These are phyloP conservation scores for Lacanobia wlatinum DNA, from an alignment of 2,888 invertebrate species.

Conservation along the genomic window DNA sequence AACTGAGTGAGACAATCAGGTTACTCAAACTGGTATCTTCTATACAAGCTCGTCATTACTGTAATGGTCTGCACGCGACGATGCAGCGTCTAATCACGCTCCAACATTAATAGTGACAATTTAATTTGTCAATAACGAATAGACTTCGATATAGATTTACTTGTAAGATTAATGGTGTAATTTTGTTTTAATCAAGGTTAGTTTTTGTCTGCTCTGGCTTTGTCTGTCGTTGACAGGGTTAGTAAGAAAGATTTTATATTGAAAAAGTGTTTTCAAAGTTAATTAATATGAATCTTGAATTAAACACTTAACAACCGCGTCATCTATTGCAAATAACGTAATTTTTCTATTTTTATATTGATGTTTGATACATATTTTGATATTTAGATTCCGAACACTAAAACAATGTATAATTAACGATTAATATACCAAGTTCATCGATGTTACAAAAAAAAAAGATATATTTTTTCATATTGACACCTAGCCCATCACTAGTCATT, in stretches of 20 bases:
- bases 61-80: slow-evolving; percentile 61
- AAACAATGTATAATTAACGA: neutral
- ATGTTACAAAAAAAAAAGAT: neutral
- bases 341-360: neutral
- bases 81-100: slow-evolving; percentile 49
- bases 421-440: too few relatives aligned
- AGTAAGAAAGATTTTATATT: too few relatives aligned
- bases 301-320: too few relatives aligned
- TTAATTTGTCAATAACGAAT: slow-evolving; percentile 61
- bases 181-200: slow-evolving; percentile 12
- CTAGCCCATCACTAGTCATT: slow-evolving; percentile 57
- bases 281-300: neutral
- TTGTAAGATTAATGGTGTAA: slow-evolving; percentile 45
- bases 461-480: slow-evolving; percentile 4
- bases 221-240: neutral
- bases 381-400: neutral
- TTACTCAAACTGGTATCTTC: slow-evolving; percentile 57
- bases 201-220: neutral
- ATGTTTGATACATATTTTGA: neutral
- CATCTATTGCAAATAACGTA: too few relatives aligned
- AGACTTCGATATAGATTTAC: slow-evolving; percentile 32
- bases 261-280: neutral
- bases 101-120: slow-evolving; percentile 60
- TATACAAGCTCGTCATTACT: slow-evolving; percentile 58
- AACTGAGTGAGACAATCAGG: slow-evolving; percentile 56